A percentile compares a stretch with the other conserved stretches of the same genome.
Conservation (phyloP, 2,888 invertebrate genomes). For the Macaria notata region DNA sequence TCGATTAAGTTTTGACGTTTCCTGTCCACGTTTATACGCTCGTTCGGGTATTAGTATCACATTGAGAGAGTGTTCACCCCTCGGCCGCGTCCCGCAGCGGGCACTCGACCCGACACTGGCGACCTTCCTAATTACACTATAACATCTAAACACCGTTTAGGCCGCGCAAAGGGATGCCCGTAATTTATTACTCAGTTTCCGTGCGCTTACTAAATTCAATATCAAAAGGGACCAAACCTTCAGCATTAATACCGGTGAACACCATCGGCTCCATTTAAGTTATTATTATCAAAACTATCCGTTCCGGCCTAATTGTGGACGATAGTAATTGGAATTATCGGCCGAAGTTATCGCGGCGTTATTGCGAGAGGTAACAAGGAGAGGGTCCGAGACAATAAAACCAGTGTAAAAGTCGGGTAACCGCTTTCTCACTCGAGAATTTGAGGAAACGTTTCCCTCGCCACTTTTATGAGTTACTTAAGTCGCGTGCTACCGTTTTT, state of each 20-base stretch:
- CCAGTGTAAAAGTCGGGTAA: conserved; percentile 76
- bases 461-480: conserved; percentile 68
- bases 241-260: conserved; percentile 62
- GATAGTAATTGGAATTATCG: conserved; percentile 52
- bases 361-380: conserved; percentile 70
- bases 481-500: conserved; percentile 60
- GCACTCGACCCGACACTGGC: conserved; percentile 45
- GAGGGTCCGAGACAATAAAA: conserved; percentile 66
- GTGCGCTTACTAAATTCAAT: conserved; percentile 65
- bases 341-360: conserved; percentile 72
- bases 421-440: conserved; percentile 54
- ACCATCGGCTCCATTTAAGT: conserved; percentile 68
- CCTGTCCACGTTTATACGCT: conserved; percentile 36
- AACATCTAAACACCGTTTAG: conserved; percentile 62
- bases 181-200: conserved; percentile 70
- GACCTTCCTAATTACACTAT: conserved; percentile 59
- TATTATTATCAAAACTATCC: conserved; percentile 58
- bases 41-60: conserved; percentile 28
- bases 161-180: conserved; percentile 51
- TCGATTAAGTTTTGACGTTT: conserved; percentile 34
- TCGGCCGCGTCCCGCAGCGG: conserved; percentile 35
- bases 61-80: conserved; percentile 44
- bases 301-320: conserved; percentile 60
- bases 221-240: conserved; percentile 59
- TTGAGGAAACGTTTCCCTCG: conserved; percentile 48